Evolutionary conservation across 2,113 vertebrate species (phyloP), one percentile per base, ranked within the genome.

Genomic region (Ceyx margarethae): DNA sequence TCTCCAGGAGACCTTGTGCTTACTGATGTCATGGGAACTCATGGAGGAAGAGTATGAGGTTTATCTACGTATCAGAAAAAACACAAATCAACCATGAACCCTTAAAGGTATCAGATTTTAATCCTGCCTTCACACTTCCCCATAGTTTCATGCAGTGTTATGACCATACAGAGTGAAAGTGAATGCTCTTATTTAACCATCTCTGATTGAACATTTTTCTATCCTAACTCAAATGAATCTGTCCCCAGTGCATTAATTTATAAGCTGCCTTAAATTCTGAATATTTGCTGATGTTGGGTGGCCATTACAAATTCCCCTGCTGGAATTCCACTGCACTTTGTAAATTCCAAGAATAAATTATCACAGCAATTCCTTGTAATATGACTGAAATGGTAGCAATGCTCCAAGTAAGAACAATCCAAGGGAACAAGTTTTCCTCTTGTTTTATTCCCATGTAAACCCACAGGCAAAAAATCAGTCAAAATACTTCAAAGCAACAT

Each of bases 401-500:
- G 20, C 4, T 16, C 19, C 50, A 23, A 25, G 25, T 35, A 73
- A 89, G 50, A 57, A 71, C 28, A 65, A 33, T 50, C 16, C 31
- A 69, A 50, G 43, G 56, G 18, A 20, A 81, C 1, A 79, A 56
- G 10, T 61, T 88, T 81, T 86, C 6, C 19, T 65, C 56, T 90
- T 53, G 7, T 72, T 90, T 88, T 81, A 71, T 67, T 77, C 33
- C 35, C 16, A 2, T 56, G 20, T 51, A 85, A 91, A 73, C 37
- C 43, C 28, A 33, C 3, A 46, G 58, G 54, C 40, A 92, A 82
- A 77, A 60, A 71, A 85, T 81, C 42, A 81, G 80, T 71, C 61
- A 65, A 54, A 93, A 68, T 75, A 65, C 83, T 94, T 88, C 68
- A 81, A 87, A 91, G 61, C 14, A 71, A 86, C n/a, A 28, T 42